phyloP scores from a whole-genome alignment of 2,888 invertebrate species.

The Xylocampa areola region DNA sequence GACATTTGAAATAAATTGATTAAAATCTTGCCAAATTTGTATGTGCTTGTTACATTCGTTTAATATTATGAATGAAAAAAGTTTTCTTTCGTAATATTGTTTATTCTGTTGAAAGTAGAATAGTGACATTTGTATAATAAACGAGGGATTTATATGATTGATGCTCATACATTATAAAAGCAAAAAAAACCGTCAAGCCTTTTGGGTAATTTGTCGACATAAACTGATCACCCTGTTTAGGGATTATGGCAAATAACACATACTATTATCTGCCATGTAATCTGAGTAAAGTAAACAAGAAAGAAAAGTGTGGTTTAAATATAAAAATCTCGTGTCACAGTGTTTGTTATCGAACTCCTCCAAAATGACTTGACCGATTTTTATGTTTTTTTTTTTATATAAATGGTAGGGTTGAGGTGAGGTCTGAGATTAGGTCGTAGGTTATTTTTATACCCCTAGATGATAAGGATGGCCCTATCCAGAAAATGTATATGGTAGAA shows the following conservation, averaged over 20 bases:
- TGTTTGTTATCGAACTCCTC: too few relatives aligned
- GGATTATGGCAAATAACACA: background rate
- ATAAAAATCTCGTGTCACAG: too few relatives aligned
- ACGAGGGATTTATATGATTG: conserved; percentile 5
- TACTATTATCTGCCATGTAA: background rate
- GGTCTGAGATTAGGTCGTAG: too few relatives aligned
- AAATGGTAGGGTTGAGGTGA: too few relatives aligned
- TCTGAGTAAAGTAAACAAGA: background rate
- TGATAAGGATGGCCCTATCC: too few relatives aligned
- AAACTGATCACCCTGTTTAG: background rate
- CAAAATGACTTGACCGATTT: too few relatives aligned
- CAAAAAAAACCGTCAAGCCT: background rate
- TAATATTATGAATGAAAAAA: background rate
- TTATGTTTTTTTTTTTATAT: too few relatives aligned
- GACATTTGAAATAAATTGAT: background rate
- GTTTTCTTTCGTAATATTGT: background rate
- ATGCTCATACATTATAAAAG: background rate
- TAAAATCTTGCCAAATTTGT: background rate
- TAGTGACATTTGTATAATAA: background rate
- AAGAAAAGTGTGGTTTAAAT: background rate
- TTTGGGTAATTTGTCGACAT: conserved; percentile 6
- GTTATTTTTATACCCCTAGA: too few relatives aligned
- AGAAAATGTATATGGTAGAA: too few relatives aligned
- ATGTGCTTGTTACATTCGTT: background rate
- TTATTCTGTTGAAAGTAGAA: background rate